Base-by-base conservation (phyloP, 2,113 vertebrate genomes). In the Amazona guildingii region DNA sequence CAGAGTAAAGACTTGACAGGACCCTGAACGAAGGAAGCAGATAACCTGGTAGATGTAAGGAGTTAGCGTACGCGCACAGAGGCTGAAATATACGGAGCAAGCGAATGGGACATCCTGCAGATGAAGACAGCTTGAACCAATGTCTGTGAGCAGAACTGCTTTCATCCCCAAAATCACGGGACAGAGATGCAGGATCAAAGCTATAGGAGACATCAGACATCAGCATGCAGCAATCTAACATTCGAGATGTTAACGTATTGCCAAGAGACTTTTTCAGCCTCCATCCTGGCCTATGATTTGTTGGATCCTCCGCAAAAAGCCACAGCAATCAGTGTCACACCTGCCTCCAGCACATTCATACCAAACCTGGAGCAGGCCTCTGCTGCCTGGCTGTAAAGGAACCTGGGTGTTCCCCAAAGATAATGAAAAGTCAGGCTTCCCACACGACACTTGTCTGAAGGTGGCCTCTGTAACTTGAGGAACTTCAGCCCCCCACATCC, bases 81-180 rank as follows among this genome's bases (percentile, higher is more conserved):
- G 27, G 37, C 18, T 3, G 7, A 55, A 73, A 43, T 25, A 37
- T 0, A 10, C 1, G 18, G 27, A 49, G 29, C 39, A 64, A 0
- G 6, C 7, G 28, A 82, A 64, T 10, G 48, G 61, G n/a, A 44
- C 17, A 31, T 54, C 61, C 46, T 16, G 31, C n/a, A 17, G 13
- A 59, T 0, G 1, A 49, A 29, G 46, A 25, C 15, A 83, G 28
- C 43, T 19, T 28, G 6, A 4, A 55, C 9, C 21, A 3, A 6
- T 5, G 21, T 20, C 77, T 70, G 68, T 1, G 5, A 62, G n/a
- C 48, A 83, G 44, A 92, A 62, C n/a, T 2, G 3, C 63, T 51
- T 48, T 20, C 33, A 52, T 8, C 16, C 29, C 16, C 20, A 19
- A 77, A 74, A 35, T 19, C 7, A 2, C 10, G 61, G 39, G 39